Evolutionary conservation across 2,113 vertebrate genomes (phyloP).

Genomic region (Motacilla alba): DNA sequence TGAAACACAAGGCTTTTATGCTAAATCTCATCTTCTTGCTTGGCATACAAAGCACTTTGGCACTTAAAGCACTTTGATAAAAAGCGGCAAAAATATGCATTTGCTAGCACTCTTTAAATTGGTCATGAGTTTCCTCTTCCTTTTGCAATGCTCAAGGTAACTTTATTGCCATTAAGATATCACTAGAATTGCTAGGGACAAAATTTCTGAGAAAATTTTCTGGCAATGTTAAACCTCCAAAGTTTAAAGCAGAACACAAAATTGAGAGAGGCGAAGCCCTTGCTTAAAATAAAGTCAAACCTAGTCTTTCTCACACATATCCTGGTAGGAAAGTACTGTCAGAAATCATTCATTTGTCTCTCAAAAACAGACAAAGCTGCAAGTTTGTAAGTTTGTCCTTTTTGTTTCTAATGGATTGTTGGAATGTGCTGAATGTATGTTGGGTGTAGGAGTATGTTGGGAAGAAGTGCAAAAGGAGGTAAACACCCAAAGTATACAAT

Average conservation of each 20-base stretch:
- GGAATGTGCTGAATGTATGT: neutral
- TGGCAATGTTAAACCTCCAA: neutral
- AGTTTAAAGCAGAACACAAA: neutral
- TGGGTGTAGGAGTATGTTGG: neutral
- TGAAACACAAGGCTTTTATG: neutral
- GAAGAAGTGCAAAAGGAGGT: neutral
- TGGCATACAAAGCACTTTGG: neutral
- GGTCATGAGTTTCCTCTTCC: neutral
- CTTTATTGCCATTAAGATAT: neutral
- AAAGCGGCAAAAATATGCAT: neutral
- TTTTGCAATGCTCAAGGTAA: neutral
- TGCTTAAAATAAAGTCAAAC: neutral
- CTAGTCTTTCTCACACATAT: neutral
- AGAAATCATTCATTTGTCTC: neutral
- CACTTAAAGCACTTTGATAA: neutral
- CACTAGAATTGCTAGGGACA: neutral
- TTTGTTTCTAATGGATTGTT: neutral
- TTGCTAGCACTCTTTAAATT: neutral
- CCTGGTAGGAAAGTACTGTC: neutral
- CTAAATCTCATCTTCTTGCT: neutral
- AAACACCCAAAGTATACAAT: neutral
- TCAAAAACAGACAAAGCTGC: neutral
- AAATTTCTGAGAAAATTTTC: neutral
- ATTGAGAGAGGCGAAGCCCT: neutral
- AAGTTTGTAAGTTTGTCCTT: neutral